Evolutionary conservation across 2,113 vertebrate species (phyloP), one percentile per base, ranked within the genome.

Genomic region (Silurus meridionalis): DNA sequence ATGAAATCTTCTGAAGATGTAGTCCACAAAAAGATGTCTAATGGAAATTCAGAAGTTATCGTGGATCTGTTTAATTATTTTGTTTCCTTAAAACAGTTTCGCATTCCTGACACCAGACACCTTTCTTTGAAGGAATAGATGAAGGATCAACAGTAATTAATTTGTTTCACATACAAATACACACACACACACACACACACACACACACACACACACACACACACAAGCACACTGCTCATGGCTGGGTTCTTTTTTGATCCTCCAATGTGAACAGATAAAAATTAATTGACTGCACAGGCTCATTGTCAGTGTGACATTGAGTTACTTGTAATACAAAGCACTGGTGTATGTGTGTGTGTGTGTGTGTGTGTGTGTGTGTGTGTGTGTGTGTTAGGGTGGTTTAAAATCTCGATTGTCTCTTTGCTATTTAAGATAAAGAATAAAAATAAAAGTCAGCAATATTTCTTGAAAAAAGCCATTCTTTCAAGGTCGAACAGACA

Each of bases 281-380:
- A 88, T 86, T 83, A 88, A 79, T 77, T 63, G 64, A 74, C 83
- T 80, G 63, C 37, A 8, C 67, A 15, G 48, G 10, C 64, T 58
- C 75, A 80, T 63, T 17, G 48, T 85, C 52, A 25, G 52, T 17
- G 50, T 69, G 72, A 83, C 72, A 55, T 83, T 79, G 71, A 61
- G 53, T 52, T 78, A 37, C 3, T 61, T 48, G 25, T n/a, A 78
- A 85, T 85, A 15, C 53, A 69, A 67, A 83, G 82, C 55, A 25
- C 46, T 21, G 50, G 21, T 80, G n/a, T 85, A 75, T 85, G 64
- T 83, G 37, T 37, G 37, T 37, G 37, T 37, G 1, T 37, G 21
- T 80, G n/a, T 85, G 82, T 85, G 64, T 83, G 37, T 37, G 37
- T 37, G 37, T 37, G 1, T 37, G 21, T 80, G n/a, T 85, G 82